Evolutionary conservation across 2,888 invertebrate species (phyloP), one percentile per base, ranked within the genome.

Genomic region (Caenorhabditis becei): DNA sequence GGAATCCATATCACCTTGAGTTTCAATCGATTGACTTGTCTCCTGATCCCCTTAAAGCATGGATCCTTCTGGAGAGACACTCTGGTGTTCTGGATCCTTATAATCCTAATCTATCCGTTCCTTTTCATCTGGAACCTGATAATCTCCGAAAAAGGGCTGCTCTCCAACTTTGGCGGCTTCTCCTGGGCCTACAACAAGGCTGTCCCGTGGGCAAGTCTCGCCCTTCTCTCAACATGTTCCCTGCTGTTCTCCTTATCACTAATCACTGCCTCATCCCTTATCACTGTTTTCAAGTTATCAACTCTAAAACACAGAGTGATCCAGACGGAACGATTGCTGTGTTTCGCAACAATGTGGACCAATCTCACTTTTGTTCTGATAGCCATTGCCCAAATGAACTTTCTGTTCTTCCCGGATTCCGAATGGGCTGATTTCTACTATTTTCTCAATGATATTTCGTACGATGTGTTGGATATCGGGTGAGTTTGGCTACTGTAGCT

Each of bases 391-490:
- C 41, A 66, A 44, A 54, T 66, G 35, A 18, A 54, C 18, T 66
- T 66, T 41, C 18, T 66, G 41, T 47, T 49, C 16, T 26, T 37
- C 18, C 26, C 23, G n/a, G 16, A 16, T 1, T 32, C 18, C 5
- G 24, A 16, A 32, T 62, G 44, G 61, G 11, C 28, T 14, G 16
- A 3, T 20, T 47, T 47, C 32, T 62, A 24, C 49, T 44, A 47
- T n/a, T 37, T 62, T 28, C 32, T 44, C 49, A 47, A 44, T n/a
- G 44, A 62, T 20, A 28, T 71, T 18, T 71, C 70, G 14, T 71
- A 62, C 41, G 70, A 71, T 62, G 20, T 71, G 10, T n/a, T 71
- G 20, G 61, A 71, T 44, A 14, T 71, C 8, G 70, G 61, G 61
- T 69, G 20, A 41, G 54, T 65, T 32, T 10, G 32, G 10, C 32